These are phyloP conservation scores for Carassius carassius DNA, from an alignment of 2,113 vertebrate genomes.

Conservation along the genomic window DNA sequence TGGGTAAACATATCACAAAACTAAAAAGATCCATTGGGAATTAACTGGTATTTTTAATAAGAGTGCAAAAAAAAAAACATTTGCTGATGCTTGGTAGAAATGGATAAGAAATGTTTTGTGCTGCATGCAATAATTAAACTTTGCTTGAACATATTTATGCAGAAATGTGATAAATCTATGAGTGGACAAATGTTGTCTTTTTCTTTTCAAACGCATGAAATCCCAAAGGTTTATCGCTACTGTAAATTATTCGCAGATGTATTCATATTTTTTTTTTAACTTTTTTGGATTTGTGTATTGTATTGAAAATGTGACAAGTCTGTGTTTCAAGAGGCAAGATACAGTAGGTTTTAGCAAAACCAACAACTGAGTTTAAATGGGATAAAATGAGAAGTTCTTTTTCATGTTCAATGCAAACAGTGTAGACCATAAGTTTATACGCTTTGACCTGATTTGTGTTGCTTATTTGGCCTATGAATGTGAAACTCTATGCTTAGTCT, in stretches of 20 bases:
- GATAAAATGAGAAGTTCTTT: not conserved
- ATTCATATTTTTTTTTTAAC: constrained; percentile 7
- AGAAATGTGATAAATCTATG: constrained; percentile 61
- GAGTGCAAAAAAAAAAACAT: constrained; percentile 59
- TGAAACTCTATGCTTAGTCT: constrained; percentile 66
- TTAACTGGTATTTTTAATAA: constrained; percentile 60
- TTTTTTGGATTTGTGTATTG: constrained; percentile 15
- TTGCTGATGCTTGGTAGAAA: constrained; percentile 77
- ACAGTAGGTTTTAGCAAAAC: not conserved
- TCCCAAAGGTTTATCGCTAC: constrained; percentile 53
- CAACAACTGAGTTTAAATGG: not conserved
- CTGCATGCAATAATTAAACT: constrained; percentile 81
- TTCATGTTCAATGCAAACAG: not conserved
- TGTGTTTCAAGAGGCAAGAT: constrained; percentile 11
- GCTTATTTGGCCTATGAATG: constrained; percentile 61
- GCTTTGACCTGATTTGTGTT: constrained; percentile 53
- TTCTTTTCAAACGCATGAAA: constrained; percentile 22
- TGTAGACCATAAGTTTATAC: not conserved
- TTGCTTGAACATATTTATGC: constrained; percentile 69
- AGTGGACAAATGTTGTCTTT: constrained; percentile 22
- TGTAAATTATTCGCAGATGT: constrained; percentile 40
- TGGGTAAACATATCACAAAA: constrained; percentile 9
- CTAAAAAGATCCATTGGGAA: not conserved
- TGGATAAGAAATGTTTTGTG: constrained; percentile 72
- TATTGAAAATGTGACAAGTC: constrained; percentile 24